phyloP scores from a whole-genome alignment of 1,140 invertebrate species.

The Bombus balteatus region DNA sequence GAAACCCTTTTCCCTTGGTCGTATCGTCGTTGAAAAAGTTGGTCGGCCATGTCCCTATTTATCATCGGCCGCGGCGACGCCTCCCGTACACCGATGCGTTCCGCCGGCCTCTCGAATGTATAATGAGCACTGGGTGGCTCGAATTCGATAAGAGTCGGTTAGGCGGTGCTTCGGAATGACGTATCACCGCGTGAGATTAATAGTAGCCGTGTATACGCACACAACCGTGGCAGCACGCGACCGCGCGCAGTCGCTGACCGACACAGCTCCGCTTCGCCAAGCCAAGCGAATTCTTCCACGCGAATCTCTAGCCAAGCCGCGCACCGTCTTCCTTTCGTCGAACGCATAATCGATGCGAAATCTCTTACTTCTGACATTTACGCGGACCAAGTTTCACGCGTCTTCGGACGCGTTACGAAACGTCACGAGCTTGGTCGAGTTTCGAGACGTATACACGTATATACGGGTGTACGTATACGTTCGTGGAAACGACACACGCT shows the following conservation, averaged over 20 bases:
- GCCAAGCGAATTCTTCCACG: conserved; percentile 58
- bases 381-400: background rate
- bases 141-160: conserved; percentile 63
- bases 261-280: conserved; percentile 12
- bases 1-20: background rate
- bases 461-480: background rate
- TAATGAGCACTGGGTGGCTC: conserved; percentile 56
- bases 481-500: background rate
- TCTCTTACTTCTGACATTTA: conserved; percentile 13
- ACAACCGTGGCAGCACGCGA: conserved; percentile 35
- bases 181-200: conserved; percentile 61
- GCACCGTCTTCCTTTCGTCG: conserved; percentile 5
- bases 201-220: conserved; percentile 40
- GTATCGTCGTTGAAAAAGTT: conserved; percentile 15
- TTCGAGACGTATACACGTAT: background rate
- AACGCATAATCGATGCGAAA: conserved; percentile 2
- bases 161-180: conserved; percentile 49
- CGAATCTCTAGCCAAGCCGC: conserved; percentile 35
- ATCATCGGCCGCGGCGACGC: conserved; percentile 58
- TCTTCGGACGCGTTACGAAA: background rate
- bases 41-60: conserved; percentile 40
- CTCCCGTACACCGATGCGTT: conserved; percentile 51
- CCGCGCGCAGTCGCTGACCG: conserved; percentile 35
- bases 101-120: conserved; percentile 48
- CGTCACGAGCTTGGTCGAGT: background rate